These are phyloP conservation scores for Tokudaia tokunoshimensis DNA, from an alignment of 2,797 vertebrate genomes.

Conservation along the genomic window DNA sequence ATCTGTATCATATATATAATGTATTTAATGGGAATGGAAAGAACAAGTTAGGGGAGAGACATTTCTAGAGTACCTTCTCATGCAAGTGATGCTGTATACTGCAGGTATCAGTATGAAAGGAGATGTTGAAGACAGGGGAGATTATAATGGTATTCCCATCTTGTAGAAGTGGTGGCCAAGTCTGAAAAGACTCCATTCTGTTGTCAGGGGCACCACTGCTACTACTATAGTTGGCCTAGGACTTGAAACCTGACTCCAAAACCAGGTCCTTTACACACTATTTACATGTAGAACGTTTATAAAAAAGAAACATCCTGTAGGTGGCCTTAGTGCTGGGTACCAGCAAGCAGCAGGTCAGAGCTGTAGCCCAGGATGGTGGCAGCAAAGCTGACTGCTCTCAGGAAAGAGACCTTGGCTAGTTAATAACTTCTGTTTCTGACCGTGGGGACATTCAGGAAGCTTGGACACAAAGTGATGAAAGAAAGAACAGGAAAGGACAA, in stretches of 20 bases:
- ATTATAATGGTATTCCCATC: neutral
- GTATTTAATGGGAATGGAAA: neutral
- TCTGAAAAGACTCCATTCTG: neutral
- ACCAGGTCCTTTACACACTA: neutral
- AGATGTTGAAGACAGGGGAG: neutral
- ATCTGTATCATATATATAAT: neutral
- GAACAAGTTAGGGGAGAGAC: neutral
- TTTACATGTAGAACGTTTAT: neutral
- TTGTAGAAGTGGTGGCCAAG: neutral
- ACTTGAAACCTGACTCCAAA: slow-evolving; percentile 32
- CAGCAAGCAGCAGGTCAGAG: neutral
- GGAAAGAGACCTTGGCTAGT: neutral
- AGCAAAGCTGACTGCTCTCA: neutral
- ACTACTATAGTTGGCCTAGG: neutral
- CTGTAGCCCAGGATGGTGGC: neutral
- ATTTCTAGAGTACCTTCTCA: neutral
- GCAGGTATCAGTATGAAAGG: neutral
- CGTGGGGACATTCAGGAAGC: neutral
- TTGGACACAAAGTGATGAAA: neutral
- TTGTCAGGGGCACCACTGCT: neutral
- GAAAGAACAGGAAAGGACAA: neutral
- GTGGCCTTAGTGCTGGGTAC: neutral
- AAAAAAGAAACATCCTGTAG: neutral
- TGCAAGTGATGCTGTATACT: neutral
- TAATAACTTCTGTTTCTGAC: neutral